Percentiles rank a stretch among this genome's conserved stretches.
These are phyloP conservation scores for Napeogenes inachia DNA, from an alignment of 2,888 invertebrate genomes.

Conservation along the genomic window DNA sequence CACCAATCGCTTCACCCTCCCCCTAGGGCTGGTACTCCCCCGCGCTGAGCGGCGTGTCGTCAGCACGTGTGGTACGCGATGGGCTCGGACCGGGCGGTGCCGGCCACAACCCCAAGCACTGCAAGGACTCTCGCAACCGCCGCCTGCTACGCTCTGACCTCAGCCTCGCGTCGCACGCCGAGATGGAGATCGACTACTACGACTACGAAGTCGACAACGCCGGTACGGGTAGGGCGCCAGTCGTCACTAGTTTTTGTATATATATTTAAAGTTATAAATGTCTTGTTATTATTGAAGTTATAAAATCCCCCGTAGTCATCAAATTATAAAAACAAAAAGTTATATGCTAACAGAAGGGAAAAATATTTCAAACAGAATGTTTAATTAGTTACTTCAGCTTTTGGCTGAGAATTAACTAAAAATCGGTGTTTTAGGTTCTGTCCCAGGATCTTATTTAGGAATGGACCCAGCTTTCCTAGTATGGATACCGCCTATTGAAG, in stretches of 20 bases:
- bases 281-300: too few relatives aligned
- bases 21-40: slow-evolving; percentile 84
- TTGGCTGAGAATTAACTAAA: slow-evolving; percentile 25
- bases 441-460: slow-evolving; percentile 90
- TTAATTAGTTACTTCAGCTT: background rate
- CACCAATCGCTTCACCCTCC: too few relatives aligned
- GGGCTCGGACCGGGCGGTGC: slow-evolving; percentile 36
- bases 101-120: slow-evolving; percentile 81
- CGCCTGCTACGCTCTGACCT: slow-evolving; percentile 84
- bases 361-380: background rate
- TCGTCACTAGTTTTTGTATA: background rate
- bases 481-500: slow-evolving; percentile 90
- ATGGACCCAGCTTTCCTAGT: slow-evolving; percentile 93
- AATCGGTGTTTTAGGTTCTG: slow-evolving; percentile 77
- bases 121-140: slow-evolving; percentile 87
- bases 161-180: slow-evolving; percentile 85
- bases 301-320: too few relatives aligned
- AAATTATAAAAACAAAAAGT: too few relatives aligned
- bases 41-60: slow-evolving; percentile 80
- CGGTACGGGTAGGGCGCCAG: slow-evolving; percentile 45
- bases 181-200: slow-evolving; percentile 91
- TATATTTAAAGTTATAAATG: too few relatives aligned
- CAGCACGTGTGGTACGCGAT: slow-evolving; percentile 80
- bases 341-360: too few relatives aligned
- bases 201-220: slow-evolving; percentile 91